Evolutionary conservation across 2,113 vertebrate species (phyloP), one percentile per base, ranked within the genome.

Genomic region (Peucedramus taeniatus): DNA sequence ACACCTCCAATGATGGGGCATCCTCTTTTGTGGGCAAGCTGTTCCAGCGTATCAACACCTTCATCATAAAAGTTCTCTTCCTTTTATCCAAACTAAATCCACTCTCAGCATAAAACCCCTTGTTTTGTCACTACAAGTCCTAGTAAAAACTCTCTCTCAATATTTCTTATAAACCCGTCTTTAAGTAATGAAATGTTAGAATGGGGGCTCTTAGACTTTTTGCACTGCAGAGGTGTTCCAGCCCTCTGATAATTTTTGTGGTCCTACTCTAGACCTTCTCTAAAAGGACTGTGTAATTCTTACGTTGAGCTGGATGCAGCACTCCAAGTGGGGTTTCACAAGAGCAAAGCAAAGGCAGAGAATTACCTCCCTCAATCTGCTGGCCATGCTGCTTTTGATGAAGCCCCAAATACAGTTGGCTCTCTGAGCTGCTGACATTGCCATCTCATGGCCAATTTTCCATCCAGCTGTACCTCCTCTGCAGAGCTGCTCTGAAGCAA

Each of bases 361-460:
- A 49, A 69, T 54, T 6, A 13, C 10, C 7, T 63, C 6, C 4
- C 13, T 49, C 27, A 23, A 10, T 14, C 21, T 56, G 13, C 7
- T 70, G 21, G 8, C 18, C 18, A 30, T 3, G 12, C 1, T 72
- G 33, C 7, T 63, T 74, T 47, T 71, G 12, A 57, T 53, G 24
- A 60, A 77, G 5, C 31, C 11, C 11, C 31, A 27, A 40, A 21
- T 30, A 22, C 0, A 0, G 13, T 0, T 72, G 13, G 9, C 5
- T 39, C 64, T 78, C 54, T 45, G 30, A 54, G 3, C 24, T 45
- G 18, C 33, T 5, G 24, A 64, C 14, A 20, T 19, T 64, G 2
- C 13, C 26, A 15, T 22, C 6, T 83, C 18, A 35, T 13, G 10
- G 39, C 24, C 6, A 49, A 0, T 30, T 71, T 66, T 80, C 39